A percentile compares a stretch with the other conserved stretches of the same genome.
Evolutionary conservation across 2,113 vertebrate genomes (phyloP).

Genomic region (Scomber scombrus): DNA sequence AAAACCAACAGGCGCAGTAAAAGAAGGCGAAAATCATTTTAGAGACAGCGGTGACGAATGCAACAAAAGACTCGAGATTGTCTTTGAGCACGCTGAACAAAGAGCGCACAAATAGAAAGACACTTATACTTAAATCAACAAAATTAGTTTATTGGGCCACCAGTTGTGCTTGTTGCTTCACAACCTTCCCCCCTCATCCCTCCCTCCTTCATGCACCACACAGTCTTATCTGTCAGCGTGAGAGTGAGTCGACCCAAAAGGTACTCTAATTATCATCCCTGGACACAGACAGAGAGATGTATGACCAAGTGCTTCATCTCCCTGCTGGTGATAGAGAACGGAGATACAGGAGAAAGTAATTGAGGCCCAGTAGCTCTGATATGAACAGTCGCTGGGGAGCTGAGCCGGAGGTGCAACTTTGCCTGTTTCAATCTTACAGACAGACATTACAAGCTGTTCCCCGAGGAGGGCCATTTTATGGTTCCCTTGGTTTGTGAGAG

Average conservation of each 20-base stretch:
- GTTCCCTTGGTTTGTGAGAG: slow-evolving; percentile 41
- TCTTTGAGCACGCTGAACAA: slow-evolving; percentile 34
- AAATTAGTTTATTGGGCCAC: slow-evolving; percentile 16
- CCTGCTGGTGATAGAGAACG: slow-evolving; percentile 47
- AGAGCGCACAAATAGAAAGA: slow-evolving; percentile 43
- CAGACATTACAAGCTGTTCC: slow-evolving; percentile 66
- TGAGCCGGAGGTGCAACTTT: slow-evolving; percentile 63
- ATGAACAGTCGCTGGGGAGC: slow-evolving; percentile 57
- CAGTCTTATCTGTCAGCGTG: slow-evolving; percentile 42
- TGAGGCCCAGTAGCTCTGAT: slow-evolving; percentile 54
- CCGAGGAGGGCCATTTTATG: slow-evolving; percentile 44
- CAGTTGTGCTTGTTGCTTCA: slow-evolving; percentile 8
- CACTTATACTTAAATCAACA: slow-evolving; percentile 11
- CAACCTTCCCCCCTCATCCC: background rate
- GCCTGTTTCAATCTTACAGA: slow-evolving; percentile 68
- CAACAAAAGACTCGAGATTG: slow-evolving; percentile 41
- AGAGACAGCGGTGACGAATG: slow-evolving; percentile 2
- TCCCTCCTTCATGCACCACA: background rate
- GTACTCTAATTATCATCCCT: slow-evolving; percentile 47
- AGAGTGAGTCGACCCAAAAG: slow-evolving; percentile 42
- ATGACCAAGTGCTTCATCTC: slow-evolving; percentile 54
- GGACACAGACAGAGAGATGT: slow-evolving; percentile 56
- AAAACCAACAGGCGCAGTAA: slow-evolving; percentile 31
- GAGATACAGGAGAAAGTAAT: slow-evolving; percentile 68
- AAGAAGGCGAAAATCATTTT: background rate